phyloP scores from a whole-genome alignment of 1,140 invertebrate species.

The Monomorium pharaonis region DNA sequence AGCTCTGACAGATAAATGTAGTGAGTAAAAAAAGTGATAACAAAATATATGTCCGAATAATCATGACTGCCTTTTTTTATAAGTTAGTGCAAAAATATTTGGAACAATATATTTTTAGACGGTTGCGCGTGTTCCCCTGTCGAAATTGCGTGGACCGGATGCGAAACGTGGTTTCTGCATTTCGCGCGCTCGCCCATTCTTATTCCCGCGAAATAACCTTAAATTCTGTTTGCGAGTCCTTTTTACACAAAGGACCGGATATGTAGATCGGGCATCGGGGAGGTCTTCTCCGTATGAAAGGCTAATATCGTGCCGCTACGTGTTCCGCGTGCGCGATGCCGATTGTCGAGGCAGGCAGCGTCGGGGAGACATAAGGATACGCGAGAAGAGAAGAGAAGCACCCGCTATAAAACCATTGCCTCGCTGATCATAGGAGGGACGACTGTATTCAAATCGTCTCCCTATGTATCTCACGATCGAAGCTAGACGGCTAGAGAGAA shows the following conservation, averaged over 20 bases:
- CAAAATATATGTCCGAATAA: neutral
- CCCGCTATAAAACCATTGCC: slow-evolving; percentile 71
- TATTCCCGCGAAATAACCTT: slow-evolving; percentile 83
- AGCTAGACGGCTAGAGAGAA: slow-evolving; percentile 10
- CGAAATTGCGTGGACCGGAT: slow-evolving; percentile 65
- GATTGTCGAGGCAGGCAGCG: slow-evolving; percentile 50
- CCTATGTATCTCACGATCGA: slow-evolving; percentile 42
- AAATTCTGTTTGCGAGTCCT: slow-evolving; percentile 84
- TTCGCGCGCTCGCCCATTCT: slow-evolving; percentile 76
- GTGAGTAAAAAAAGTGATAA: neutral
- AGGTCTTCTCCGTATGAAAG: slow-evolving; percentile 79
- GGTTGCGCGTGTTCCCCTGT: neutral
- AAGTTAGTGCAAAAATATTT: slow-evolving; percentile 4
- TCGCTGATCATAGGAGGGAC: slow-evolving; percentile 70
- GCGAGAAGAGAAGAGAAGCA: slow-evolving; percentile 44
- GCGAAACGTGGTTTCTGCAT: slow-evolving; percentile 69
- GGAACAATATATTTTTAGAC: neutral
- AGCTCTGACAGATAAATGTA: neutral
- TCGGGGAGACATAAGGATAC: slow-evolving; percentile 26
- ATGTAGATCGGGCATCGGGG: slow-evolving; percentile 77
- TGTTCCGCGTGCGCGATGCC: slow-evolving; percentile 75
- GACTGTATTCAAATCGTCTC: slow-evolving; percentile 67
- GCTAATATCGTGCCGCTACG: slow-evolving; percentile 80
- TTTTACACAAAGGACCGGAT: slow-evolving; percentile 82
- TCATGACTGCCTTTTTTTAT: neutral